phyloP scores from a whole-genome alignment of 23 tunicate genomes.

The Ciona savignyi region DNA sequence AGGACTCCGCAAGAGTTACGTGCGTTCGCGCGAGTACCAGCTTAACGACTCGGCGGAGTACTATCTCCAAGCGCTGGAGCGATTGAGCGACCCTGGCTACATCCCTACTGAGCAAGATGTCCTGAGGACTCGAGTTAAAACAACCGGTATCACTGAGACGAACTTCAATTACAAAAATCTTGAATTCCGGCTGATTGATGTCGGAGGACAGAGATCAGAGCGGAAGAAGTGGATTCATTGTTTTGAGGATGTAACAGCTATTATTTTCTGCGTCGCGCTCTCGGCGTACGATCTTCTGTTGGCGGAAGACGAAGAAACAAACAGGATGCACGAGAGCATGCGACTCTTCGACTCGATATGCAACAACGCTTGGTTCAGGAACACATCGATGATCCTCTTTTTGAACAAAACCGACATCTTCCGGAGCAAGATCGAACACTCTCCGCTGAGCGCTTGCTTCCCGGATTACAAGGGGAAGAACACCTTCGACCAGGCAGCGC shows the following conservation, averaged over 20 bases:
- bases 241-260: no score
- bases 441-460: constrained; percentile 54
- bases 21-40: constrained; percentile 68
- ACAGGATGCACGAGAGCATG: constrained; percentile 89
- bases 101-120: constrained; percentile 93
- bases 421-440: constrained; percentile 33
- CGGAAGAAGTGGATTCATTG: no score
- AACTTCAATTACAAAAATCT: constrained; percentile 67
- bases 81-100: constrained; percentile 56
- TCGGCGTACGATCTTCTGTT: constrained; percentile 77
- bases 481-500: constrained; percentile 60
- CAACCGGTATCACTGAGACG: constrained; percentile 97
- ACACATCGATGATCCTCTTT: constrained; percentile 66
- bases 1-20: constrained; percentile 49
- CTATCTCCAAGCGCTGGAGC: constrained; percentile 55
- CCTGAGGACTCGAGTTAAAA: constrained; percentile 87
- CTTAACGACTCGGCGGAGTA: constrained; percentile 97
- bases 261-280: constrained; percentile 86
- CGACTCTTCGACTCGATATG: constrained; percentile 59
- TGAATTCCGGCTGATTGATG: constrained; percentile 66
- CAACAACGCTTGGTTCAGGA: constrained; percentile 67
- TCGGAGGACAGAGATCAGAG: no score
- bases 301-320: constrained; percentile 84
- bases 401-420: constrained; percentile 73
- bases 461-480: constrained; percentile 52